Conservation (phyloP, 2,113 vertebrate genomes). For the Rhynchomys soricoides region DNA sequence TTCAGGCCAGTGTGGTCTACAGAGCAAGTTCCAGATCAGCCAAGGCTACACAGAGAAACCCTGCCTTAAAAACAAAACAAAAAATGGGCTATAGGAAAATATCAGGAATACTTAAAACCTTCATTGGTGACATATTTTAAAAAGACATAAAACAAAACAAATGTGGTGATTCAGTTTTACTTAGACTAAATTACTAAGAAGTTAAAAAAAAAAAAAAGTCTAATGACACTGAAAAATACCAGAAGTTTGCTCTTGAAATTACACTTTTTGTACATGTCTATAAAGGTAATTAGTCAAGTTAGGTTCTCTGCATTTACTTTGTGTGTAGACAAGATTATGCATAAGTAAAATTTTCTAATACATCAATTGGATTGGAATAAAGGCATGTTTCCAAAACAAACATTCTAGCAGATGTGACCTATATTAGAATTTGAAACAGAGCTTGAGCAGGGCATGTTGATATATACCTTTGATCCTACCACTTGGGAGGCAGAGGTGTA, state of each 20-base stretch:
- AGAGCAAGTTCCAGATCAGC: not conserved
- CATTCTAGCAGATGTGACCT: not conserved
- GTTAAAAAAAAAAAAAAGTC: not conserved
- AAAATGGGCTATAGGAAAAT: not conserved
- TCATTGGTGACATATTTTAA: not conserved
- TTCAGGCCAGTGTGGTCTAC: not conserved
- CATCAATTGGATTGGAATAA: not conserved
- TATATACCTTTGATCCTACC: not conserved
- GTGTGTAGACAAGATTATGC: not conserved
- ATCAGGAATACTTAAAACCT: not conserved
- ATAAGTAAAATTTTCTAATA: conserved; percentile 13
- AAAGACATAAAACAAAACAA: not conserved
- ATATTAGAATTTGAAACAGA: not conserved
- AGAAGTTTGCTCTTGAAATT: not conserved
- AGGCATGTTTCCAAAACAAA: not conserved
- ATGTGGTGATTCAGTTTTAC: not conserved
- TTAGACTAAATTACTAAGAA: not conserved
- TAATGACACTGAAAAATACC: not conserved
- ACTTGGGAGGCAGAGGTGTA: not conserved
- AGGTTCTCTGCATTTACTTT: not conserved
- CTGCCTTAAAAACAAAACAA: not conserved
- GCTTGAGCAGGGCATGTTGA: not conserved
- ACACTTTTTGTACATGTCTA: not conserved
- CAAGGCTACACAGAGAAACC: not conserved
- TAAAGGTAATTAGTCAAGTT: not conserved